phyloP scores from a whole-genome alignment of 2,113 vertebrate species.

The Phalacrocorax aristotelis region DNA sequence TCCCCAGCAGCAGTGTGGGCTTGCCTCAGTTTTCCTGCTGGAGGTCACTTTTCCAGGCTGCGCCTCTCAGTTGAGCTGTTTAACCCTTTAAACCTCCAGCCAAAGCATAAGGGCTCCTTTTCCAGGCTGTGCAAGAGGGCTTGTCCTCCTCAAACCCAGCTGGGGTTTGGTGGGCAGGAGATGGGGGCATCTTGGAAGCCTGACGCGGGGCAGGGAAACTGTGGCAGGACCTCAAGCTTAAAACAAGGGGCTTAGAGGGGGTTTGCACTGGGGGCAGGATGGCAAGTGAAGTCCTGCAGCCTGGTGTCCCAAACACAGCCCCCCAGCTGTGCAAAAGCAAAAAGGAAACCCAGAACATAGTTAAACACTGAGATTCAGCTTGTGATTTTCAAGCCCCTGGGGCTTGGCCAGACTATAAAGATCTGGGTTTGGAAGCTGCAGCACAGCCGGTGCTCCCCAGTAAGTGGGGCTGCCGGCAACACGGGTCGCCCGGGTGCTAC shows the following conservation, averaged over 20 bases:
- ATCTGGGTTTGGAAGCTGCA: constrained; percentile 31
- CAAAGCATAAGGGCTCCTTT: not conserved
- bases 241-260: not conserved
- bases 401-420: constrained; percentile 65
- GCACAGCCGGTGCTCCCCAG: not conserved
- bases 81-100: not conserved
- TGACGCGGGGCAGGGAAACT: not conserved
- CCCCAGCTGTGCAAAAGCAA: not conserved
- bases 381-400: constrained; percentile 43
- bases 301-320: not conserved
- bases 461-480: not conserved
- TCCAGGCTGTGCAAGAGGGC: not conserved
- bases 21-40: not conserved
- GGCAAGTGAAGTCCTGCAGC: not conserved
- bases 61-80: not conserved
- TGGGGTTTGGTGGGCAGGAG: not conserved
- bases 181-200: not conserved
- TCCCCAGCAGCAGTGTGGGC: not conserved
- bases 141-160: not conserved
- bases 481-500: rapidly evolving
- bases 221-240: not conserved
- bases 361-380: constrained; percentile 20
- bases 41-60: not conserved
- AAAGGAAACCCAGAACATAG: constrained; percentile 10
- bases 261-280: not conserved